Evolutionary conservation across 2,797 vertebrate species (phyloP), one percentile per base, ranked within the genome.

Genomic region (Pygocentrus nattereri): DNA sequence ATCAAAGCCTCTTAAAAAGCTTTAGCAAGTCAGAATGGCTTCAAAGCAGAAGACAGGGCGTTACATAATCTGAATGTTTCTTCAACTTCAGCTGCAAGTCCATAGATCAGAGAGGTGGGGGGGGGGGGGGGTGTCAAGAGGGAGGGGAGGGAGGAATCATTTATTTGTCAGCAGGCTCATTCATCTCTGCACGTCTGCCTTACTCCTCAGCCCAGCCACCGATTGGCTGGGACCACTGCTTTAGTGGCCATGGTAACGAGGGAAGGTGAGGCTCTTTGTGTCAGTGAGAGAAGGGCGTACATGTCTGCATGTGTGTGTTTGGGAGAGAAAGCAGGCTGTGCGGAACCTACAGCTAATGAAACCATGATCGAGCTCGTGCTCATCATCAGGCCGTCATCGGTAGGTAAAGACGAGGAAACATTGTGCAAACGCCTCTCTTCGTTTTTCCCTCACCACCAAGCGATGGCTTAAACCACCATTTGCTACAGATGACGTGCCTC

Each of bases 201-300:
- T 80, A 86, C 85, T 86, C 88, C 87, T 87, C 82, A 79, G 84
- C 82, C 18, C 82, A 79, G 87, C 87, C 88, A 87, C 86, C 88
- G 90, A 92, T 89, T 84, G 83, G 82, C 84, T 92, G 88, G 84
- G 82, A 76, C 84, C 81, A 82, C 84, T 88, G 85, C 89, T 92
- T 25, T 88, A 87, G 93, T 94, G 92, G 89, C 93, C 94, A 94
- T 95, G 94, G 93, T 88, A 95, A 95, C 93, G 19, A 74, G 89
- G 86, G 86, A 88, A 91, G 89, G 89, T 92, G 90, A 92, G 89
- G 86, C 85, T 85, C 87, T 90, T 75, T 79, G 88, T 87, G 75
- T 68, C 1, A 72, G 54, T 69, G 74, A 84, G 73, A 73, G 76
- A 68, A 85, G 65, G 80, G 52, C 30, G 49, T 67, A 74, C 72